Base-by-base conservation (phyloP, 2,888 invertebrate species). In the Clepsis dumicolana region DNA sequence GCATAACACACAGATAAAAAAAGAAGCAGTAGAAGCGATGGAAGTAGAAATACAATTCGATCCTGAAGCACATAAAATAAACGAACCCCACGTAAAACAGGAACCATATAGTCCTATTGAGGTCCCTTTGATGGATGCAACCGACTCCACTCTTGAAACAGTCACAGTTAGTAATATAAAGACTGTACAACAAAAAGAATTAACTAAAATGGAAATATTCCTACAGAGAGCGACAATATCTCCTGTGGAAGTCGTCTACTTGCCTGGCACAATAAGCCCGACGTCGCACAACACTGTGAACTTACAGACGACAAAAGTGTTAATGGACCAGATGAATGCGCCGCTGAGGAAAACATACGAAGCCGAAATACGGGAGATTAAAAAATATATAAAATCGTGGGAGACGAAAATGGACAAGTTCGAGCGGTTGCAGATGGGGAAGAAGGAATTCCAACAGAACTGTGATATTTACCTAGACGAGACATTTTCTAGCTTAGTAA, bases 391-490 rank as follows among this genome's bases (percentile, higher is more conserved):
- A 14, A 57, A 5, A 16, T 4, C 10, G 2, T 27, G 1, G 2
- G 38, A 41, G 12, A 57, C 1, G 0, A 4, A 24, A 2, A 48
- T 44, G 8, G 32, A 32, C 1, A 16, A 16, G 2, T 8, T 16
- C 41, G 8, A 4, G 16, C 48, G 48, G 4, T 24, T 35, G 4
- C 56, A 50, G 5, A 4, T 56, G 21, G 35, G 21, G 1, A 21
- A 48, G 12, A 35, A 2, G 5, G 54, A 38, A 18, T 67, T 67
- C 56, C 4, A 35, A 18, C 14, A 50, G 1, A 38, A 18, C n/a
- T 67, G 66, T 7, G 66, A 62, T 0, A 18, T 0, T 1, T 67
- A 38, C 16, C 18, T 67, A 10, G 54, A 66, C 4, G 35, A 35
- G 16, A 62, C 56, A n/a, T 50, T 67, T 3, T 21, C n/a, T 12